Evolutionary conservation across 2,888 invertebrate species (phyloP), one percentile per base, ranked within the genome.

Genomic region (Eledona agricola): DNA sequence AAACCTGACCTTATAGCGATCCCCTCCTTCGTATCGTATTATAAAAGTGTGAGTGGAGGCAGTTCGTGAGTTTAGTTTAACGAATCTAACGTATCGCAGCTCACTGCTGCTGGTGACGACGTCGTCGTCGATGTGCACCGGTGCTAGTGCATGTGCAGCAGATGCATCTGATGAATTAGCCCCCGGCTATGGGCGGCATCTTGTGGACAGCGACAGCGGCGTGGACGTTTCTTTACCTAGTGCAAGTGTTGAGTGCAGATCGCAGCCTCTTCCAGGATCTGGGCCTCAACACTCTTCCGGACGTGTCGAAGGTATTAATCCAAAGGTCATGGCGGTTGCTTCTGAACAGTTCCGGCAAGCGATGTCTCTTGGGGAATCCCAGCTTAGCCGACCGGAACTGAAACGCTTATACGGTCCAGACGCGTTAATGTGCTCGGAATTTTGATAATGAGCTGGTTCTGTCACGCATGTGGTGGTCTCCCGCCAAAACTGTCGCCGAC

Each of bases 131-230:
- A 38, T 55, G 60, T 60, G 56, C 55, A 43, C 28, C 51, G 57
- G 59, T 66, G 64, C 62, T 60, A 53, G 61, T 64, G 64, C 63
- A 61, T 59, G 60, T 61, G 63, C 58, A 59, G 52, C 56, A 59
- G 56, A 63, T 61, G 61, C 61, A 57, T 54, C 38, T 71, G 71
- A 67, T 67, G 67, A 68, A 66, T 66, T 61, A 62, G 67, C 66
- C 65, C 63, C 67, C 66, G 71, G 72, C 69, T 72, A 71, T 72
- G 72, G 72, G 72, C 71, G 62, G 67, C 67, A 65, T 69, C 61
- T 66, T 65, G 62, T 69, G 66, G 66, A 63, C 66, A 63, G 64
- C 68, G 62, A 63, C 67, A 64, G 67, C 71, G 66, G 69, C 68
- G 63, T 72, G 71, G 71, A 72, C 72, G 65, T 72, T 69, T 56